phyloP scores from a whole-genome alignment of 2,888 invertebrate species.

The Operophtera brumata region DNA sequence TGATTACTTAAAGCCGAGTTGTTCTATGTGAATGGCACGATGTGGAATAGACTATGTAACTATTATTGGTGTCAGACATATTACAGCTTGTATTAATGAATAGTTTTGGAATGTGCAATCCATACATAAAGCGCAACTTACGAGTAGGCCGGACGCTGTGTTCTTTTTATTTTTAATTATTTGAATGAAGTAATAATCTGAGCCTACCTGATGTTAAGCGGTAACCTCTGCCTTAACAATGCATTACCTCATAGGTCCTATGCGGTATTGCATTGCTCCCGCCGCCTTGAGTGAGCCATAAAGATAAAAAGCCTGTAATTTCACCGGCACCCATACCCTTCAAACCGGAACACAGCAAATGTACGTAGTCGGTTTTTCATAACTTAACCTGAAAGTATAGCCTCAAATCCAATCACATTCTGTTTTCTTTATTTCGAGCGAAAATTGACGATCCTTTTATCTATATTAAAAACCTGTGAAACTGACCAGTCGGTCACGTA shows the following conservation, averaged over 20 bases:
- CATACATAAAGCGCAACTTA: too few species aligned
- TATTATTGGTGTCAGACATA: constrained; percentile 21
- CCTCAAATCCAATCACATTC: constrained; percentile 19
- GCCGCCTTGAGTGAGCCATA: too few species aligned
- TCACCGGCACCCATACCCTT: background rate
- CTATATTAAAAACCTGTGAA: constrained; percentile 32
- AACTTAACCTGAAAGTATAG: background rate
- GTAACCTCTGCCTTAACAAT: too few species aligned
- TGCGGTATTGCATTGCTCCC: too few species aligned
- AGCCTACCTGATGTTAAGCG: too few species aligned
- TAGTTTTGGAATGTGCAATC: too few species aligned
- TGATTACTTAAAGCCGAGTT: constrained; percentile 34
- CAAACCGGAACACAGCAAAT: too few species aligned
- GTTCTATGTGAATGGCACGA: constrained; percentile 29
- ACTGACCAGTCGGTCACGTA: constrained; percentile 39
- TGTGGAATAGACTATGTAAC: constrained; percentile 22
- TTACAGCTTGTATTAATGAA: background rate
- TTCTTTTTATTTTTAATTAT: too few species aligned
- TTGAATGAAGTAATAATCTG: too few species aligned
- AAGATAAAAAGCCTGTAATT: too few species aligned
- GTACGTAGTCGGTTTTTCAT: background rate
- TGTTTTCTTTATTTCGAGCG: constrained; percentile 14
- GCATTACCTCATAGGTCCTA: too few species aligned
- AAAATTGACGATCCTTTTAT: constrained; percentile 17
- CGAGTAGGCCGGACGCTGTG: too few species aligned